These are phyloP conservation scores for Zoanthus solanderi DNA, from an alignment of 92 coral and sea anemone genomes.

Conservation along the genomic window DNA sequence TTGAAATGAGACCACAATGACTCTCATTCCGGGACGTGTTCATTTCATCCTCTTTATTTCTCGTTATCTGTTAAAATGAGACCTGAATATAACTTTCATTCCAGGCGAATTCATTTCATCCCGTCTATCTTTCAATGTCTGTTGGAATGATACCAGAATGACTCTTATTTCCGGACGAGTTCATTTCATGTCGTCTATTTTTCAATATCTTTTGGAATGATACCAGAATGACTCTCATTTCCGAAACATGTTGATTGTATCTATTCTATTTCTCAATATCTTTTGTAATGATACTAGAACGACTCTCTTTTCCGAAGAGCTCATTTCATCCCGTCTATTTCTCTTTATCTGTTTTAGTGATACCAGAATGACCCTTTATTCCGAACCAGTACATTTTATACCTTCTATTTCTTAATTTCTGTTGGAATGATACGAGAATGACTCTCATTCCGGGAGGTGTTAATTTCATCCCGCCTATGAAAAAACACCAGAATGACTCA, in stretches of 20 bases:
- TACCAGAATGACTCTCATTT: neutral
- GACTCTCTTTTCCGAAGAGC: neutral
- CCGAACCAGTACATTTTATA: neutral
- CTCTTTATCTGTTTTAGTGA: neutral
- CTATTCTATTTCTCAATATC: neutral
- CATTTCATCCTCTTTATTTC: too few relatives aligned
- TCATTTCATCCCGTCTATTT: neutral
- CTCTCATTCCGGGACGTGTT: too few relatives aligned
- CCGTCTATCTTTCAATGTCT: too few relatives aligned
- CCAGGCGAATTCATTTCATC: too few relatives aligned
- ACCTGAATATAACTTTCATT: too few relatives aligned
- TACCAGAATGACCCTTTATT: neutral
- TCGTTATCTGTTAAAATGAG: too few relatives aligned
- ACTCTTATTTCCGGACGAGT: too few relatives aligned
- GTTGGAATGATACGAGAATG: neutral
- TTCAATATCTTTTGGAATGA: neutral
- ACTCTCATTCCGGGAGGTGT: too few relatives aligned
- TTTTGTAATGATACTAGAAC: neutral
- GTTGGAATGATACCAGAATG: too few relatives aligned
- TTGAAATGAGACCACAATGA: too few relatives aligned
- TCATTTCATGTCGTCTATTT: neutral
- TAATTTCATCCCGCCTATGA: too few relatives aligned
- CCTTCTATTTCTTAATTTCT: neutral
- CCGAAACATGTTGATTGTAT: neutral
- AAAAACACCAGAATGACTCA: too few relatives aligned